A percentile compares a stretch with the other conserved stretches of the same genome.
These are phyloP conservation scores for Dasypolia templi DNA, from an alignment of 2,888 invertebrate species.

Conservation along the genomic window DNA sequence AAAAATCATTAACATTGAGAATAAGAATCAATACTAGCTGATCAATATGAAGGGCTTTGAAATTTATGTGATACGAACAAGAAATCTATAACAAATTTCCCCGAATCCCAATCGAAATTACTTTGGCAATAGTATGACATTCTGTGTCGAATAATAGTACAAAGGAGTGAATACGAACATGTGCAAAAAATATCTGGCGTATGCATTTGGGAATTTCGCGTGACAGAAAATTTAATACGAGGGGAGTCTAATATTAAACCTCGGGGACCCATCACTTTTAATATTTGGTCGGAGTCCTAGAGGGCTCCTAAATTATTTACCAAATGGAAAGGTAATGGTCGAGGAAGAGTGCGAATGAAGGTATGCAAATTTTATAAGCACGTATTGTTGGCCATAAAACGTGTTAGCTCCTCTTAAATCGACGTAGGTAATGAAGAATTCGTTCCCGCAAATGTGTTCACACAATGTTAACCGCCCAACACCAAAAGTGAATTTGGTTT, in stretches of 20 bases:
- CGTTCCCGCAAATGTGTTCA: constrained; percentile 72
- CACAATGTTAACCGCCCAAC: constrained; percentile 69
- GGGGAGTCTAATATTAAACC: constrained; percentile 90
- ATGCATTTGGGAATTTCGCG: constrained; percentile 90
- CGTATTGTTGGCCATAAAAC: constrained; percentile 85
- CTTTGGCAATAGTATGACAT: constrained; percentile 82
- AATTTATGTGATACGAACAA: constrained; percentile 54
- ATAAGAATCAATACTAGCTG: constrained; percentile 33
- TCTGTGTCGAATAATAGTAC: constrained; percentile 88
- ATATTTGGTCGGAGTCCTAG: constrained; percentile 89
- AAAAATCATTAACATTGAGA: constrained; percentile 26
- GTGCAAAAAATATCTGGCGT: constrained; percentile 90
- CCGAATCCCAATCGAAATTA: constrained; percentile 78
- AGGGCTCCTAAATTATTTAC: constrained; percentile 90
- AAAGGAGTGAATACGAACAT: constrained; percentile 89
- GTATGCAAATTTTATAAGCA: constrained; percentile 90
- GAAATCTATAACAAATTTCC: constrained; percentile 67
- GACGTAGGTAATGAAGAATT: constrained; percentile 81
- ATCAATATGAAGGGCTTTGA: constrained; percentile 53
- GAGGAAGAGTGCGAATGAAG: constrained; percentile 88
- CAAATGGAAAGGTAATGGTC: constrained; percentile 90
- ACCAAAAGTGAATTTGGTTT: constrained; percentile 80
- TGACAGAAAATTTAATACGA: constrained; percentile 90
- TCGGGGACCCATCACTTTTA: constrained; percentile 90
- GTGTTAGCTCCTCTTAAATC: constrained; percentile 79